phyloP scores from a whole-genome alignment of 2,113 vertebrate species.

The Gavia stellata region DNA sequence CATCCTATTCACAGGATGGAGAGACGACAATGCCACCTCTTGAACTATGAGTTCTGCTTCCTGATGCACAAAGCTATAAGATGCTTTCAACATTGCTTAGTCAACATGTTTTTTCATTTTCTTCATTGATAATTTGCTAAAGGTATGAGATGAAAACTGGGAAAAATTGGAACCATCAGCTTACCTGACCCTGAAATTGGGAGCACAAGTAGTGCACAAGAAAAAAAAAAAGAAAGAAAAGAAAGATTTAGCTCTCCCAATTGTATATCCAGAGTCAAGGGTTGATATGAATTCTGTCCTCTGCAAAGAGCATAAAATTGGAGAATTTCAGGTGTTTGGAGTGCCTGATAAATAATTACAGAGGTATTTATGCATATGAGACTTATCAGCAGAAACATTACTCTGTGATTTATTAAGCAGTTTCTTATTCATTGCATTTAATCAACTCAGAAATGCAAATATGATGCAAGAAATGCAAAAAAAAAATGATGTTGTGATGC shows the following conservation, averaged over 20 bases:
- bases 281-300: neutral
- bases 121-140: neutral
- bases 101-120: neutral
- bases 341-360: neutral
- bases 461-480: neutral
- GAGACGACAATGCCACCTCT: neutral
- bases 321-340: neutral
- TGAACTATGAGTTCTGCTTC: neutral
- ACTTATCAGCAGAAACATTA: neutral
- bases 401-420: neutral
- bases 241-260: neutral
- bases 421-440: conserved; percentile 8
- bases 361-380: neutral
- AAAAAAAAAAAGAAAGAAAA: neutral
- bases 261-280: neutral
- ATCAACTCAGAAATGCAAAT: neutral
- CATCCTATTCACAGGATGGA: neutral
- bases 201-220: neutral
- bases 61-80: neutral
- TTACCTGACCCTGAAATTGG: neutral
- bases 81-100: neutral
- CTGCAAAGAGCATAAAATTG: neutral
- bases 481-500: neutral
- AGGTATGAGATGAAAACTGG: neutral
- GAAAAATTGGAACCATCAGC: neutral